Conservation (phyloP, 2,797 vertebrate genomes). For the Vultur gryphus region DNA sequence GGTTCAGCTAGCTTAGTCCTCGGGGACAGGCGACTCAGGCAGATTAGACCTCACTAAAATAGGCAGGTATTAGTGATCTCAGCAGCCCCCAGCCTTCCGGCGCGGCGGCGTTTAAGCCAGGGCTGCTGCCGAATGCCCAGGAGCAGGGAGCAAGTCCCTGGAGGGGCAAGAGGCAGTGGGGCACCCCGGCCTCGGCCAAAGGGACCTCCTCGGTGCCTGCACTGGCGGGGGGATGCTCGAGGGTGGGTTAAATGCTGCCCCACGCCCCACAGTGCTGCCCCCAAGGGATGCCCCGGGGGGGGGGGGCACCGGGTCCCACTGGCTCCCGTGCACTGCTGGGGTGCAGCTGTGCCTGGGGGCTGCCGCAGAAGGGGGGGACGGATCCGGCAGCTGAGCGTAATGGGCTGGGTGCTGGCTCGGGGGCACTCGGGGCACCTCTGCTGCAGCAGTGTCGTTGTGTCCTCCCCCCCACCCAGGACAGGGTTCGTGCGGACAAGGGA, state of each 20-base stretch:
- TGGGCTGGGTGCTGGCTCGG: neutral
- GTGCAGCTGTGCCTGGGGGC: fast-evolving
- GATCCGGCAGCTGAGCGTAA: fast-evolving
- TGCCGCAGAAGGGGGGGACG: fast-evolving
- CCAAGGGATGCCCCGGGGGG: fast-evolving
- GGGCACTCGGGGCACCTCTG: fast-evolving
- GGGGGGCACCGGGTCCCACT: fast-evolving
- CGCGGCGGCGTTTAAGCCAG: neutral
- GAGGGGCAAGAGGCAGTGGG: neutral
- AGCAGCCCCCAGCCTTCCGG: conserved; percentile 34
- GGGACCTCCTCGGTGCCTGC: neutral
- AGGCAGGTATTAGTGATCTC: conserved; percentile 66
- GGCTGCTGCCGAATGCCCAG: neutral
- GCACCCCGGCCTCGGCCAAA: neutral
- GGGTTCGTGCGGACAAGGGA: fast-evolving
- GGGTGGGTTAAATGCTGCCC: neutral
- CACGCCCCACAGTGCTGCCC: neutral
- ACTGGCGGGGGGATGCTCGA: neutral
- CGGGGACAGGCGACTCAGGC: conserved; percentile 52
- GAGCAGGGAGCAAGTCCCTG: neutral
- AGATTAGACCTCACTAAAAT: conserved; percentile 62
- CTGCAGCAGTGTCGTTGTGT: fast-evolving
- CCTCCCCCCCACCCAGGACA: neutral
- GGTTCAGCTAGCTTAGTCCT: conserved; percentile 59
- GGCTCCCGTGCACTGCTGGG: fast-evolving